phyloP scores from a whole-genome alignment of 1,140 invertebrate genomes.

The Halesus radiatus region DNA sequence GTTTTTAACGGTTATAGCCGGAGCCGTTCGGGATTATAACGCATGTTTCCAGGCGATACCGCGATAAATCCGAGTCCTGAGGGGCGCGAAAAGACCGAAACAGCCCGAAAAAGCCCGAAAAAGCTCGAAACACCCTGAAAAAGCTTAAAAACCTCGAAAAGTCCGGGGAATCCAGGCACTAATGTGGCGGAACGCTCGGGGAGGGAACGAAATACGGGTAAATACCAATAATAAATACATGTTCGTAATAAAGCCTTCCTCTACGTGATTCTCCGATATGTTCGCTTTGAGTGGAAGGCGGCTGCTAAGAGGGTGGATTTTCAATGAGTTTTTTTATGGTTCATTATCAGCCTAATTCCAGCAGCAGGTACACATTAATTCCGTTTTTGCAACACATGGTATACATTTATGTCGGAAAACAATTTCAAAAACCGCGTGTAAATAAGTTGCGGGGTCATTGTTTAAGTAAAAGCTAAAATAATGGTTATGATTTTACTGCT shows the following conservation, averaged over 20 bases:
- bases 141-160: conserved; percentile 11
- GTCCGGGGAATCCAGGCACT: conserved; percentile 28
- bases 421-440: too few relatives aligned
- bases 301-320: neutral
- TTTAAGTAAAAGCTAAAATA: too few relatives aligned
- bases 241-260: conserved; percentile 34
- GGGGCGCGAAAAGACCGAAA: conserved; percentile 17
- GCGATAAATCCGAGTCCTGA: conserved; percentile 33
- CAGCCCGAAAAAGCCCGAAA: conserved; percentile 1
- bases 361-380: too few relatives aligned
- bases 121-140: conserved; percentile 18
- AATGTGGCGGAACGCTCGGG: conserved; percentile 29
- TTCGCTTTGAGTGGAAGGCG: neutral
- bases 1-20: conserved; percentile 56
- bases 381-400: too few relatives aligned
- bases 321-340: conserved; percentile 5
- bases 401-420: too few relatives aligned
- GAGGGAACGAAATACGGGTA: conserved; percentile 18
- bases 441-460: too few relatives aligned
- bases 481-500: too few relatives aligned
- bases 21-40: conserved; percentile 50
- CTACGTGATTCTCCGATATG: conserved; percentile 13
- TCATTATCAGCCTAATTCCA: neutral
- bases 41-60: conserved; percentile 52
- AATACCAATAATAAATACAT: conserved; percentile 39